Conservation (phyloP, 2,113 vertebrate genomes). For the Bettongia penicillata region DNA sequence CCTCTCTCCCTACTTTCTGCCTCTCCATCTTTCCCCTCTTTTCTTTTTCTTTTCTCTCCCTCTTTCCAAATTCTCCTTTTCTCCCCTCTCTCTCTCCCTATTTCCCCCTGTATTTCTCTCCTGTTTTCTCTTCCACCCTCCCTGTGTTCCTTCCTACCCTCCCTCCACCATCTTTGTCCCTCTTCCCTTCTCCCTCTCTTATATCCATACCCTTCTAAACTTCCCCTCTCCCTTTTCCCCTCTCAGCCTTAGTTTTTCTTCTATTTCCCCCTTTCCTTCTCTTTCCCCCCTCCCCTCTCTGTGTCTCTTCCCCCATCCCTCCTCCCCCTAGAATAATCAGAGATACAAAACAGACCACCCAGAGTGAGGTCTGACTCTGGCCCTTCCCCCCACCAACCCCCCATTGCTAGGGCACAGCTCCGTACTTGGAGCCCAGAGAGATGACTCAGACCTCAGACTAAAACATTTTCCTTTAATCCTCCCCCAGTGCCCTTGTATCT, state of each 20-base stretch:
- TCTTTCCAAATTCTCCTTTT: neutral
- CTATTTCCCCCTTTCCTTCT: neutral
- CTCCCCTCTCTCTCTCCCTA: neutral
- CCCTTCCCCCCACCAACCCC: neutral
- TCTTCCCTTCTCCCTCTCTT: neutral
- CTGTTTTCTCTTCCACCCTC: neutral
- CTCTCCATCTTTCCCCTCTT: neutral
- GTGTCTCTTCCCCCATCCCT: neutral
- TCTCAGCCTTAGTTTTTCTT: neutral
- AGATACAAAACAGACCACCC: neutral
- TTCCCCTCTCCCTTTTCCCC: neutral
- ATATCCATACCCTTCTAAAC: neutral
- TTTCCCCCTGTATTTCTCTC: neutral
- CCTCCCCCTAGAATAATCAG: neutral
- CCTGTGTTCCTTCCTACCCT: neutral
- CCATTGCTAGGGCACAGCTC: neutral
- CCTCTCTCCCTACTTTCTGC: neutral
- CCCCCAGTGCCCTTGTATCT: neutral
- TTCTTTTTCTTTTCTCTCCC: neutral
- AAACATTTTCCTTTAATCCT: neutral
- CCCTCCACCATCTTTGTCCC: neutral
- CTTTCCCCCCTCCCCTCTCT: too few relatives aligned
- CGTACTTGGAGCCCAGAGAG: neutral
- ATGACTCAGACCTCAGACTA: neutral
- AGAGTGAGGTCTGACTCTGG: neutral